Evolutionary conservation across 2,888 invertebrate genomes (phyloP), one percentile per base, ranked within the genome.

Genomic region (Patella depressa): DNA sequence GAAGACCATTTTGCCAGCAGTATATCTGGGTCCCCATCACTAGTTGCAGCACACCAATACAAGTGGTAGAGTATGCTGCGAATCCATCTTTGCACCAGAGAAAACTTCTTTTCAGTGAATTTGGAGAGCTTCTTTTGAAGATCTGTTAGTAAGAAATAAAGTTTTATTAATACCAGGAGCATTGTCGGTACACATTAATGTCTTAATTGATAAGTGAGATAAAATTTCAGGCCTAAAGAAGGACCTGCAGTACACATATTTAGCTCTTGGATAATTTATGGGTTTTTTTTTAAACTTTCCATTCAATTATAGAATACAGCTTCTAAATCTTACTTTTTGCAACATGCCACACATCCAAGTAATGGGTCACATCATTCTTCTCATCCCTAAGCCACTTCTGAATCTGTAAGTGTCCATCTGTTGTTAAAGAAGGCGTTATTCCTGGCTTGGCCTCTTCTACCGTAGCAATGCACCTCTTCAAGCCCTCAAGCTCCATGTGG

Each of bases 51-150:
- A 7, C 57, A 57, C 57, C 57, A 57, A n/a, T 57, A 57, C 7
- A 57, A 57, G 57, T 57, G 57, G 57, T 57, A 57, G 15, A 57
- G 57, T 57, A 57, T 17, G n/a, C 57, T 57, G 57, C 57, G 57
- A 17, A 57, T 57, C 57, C 57, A 57, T n/a, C n/a, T 57, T 14
- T 14, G n/a, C 14, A 7, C n/a, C n/a, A 24, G 24, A 24, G 24
- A 24, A 24, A 24, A 3, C 15, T 5, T 57, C 57, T 57, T 57
- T 14, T 57, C 57, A 12, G 57, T n/a, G 3, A 57, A 57, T 14
- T 14, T n/a, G 15, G n/a, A n/a, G 4, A 57, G 57, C 57, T 57
- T 57, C 15, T 57, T 57, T n/a, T 57, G 57, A 17, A 57, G 57
- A 57, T 11, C 57, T 57, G 57, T 57, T 17, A 5, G 14, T 14